Base-by-base conservation (phyloP, 2,113 vertebrate species). In the Dromas ardeola region DNA sequence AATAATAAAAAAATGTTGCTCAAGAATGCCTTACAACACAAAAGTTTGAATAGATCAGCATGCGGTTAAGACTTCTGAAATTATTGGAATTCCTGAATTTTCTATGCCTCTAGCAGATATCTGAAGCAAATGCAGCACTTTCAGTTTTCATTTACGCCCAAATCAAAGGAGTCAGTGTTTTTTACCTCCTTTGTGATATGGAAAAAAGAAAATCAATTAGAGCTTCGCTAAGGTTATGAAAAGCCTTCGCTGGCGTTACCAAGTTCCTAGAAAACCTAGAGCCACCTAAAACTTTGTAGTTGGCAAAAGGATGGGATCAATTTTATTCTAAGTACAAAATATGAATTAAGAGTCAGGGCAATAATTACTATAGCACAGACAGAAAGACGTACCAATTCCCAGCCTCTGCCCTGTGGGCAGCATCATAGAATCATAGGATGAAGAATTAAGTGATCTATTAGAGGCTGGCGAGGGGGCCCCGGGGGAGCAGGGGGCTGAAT, bases 191-290 rank as follows among this genome's bases (percentile, higher is more conserved):
- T 59, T 84, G 61, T 80, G 53, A 59, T 55, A 76, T 0, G 0
- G 52, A 88, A 85, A 81, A 91, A 82, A 65, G 61, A 72, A 90
- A 94, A 89, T 90, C 86, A 95, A 85, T 96, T 80, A 91, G 56
- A 93, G 27, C n/a, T 90, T 30, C 5, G 3, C 78, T 66, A 45
- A 85, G 36, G 18, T 76, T 90, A 88, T 63, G 43, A 81, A 91
- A 95, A 87, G 12, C 25, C 74, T 87, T 63, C 30, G 5, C 42
- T 83, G 71, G 55, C 2, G 0, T 12, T 32, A 50, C 22, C 38
- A 90, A 71, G 67, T 66, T 84, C 58, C 26, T 10, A 77, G 61
- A 73, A 84, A 91, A 67, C 23, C 32, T 23, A 55, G 49, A 86
- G 67, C n/a, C 69, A 18, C 42, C 55, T 87, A 56, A 84, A 92